Conservation (phyloP, 2,797 vertebrate genomes). For the Sebastes oblongus region DNA sequence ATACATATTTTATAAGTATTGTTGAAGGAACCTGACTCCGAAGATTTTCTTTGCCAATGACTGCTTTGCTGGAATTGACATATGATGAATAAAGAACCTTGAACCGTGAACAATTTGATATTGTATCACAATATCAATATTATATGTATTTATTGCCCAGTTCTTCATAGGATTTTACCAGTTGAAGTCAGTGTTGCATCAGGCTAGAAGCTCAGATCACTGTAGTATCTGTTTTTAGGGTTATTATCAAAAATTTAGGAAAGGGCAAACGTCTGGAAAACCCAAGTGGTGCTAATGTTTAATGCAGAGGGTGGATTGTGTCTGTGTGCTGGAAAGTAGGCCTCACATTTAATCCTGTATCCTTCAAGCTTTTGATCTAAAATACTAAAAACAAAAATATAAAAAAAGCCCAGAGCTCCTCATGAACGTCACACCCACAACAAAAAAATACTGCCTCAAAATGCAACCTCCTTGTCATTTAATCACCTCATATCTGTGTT, state of each 20-base stretch:
- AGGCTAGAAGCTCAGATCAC: not conserved
- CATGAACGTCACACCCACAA: slow-evolving; percentile 30
- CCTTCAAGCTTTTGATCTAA: slow-evolving; percentile 30
- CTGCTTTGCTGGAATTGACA: no score
- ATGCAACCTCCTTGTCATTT: slow-evolving; percentile 7
- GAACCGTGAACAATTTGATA: not conserved
- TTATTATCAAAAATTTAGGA: not conserved
- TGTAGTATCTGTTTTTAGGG: not conserved
- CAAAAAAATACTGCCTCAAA: not conserved
- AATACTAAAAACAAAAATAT: not conserved
- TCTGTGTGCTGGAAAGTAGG: not conserved
- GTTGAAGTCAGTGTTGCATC: not conserved
- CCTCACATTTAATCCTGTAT: not conserved
- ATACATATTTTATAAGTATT: no score
- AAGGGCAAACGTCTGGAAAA: not conserved
- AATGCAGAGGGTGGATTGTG: not conserved
- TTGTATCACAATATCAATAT: not conserved
- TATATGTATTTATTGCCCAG: not conserved
- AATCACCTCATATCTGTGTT: slow-evolving; percentile 18
- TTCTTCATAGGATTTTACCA: not conserved
- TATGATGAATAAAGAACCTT: no score
- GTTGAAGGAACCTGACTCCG: no score
- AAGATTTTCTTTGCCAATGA: no score
- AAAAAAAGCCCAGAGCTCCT: not conserved
- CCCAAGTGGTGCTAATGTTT: not conserved